Conservation (phyloP, 1,140 invertebrate species). For the Melanaphis sacchari region DNA sequence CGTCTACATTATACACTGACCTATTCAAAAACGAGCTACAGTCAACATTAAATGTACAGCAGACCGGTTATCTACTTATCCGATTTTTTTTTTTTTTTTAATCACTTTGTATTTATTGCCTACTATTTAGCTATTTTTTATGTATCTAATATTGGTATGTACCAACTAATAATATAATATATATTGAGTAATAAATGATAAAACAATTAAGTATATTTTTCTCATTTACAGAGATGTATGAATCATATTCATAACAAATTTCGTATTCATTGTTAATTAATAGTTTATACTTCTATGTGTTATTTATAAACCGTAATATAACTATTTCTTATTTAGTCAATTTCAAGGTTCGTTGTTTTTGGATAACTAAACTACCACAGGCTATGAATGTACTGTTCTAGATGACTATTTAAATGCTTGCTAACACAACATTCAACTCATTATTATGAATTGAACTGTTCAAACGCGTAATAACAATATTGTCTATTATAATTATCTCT, state of each 20-base stretch:
- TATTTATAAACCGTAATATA: background rate
- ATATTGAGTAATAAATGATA: too few species aligned
- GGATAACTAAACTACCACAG: background rate
- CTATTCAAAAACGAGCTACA: too few species aligned
- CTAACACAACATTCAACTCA: background rate
- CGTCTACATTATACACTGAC: too few species aligned
- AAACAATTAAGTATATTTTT: too few species aligned
- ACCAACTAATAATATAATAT: too few species aligned
- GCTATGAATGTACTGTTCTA: background rate
- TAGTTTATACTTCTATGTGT: background rate
- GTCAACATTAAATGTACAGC: too few species aligned
- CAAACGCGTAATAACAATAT: background rate
- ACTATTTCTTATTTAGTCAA: background rate
- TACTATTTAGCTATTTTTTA: too few species aligned
- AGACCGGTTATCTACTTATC: too few species aligned
- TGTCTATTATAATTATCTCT: background rate
- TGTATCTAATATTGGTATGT: too few species aligned
- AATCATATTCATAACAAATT: background rate
- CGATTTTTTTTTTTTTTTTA: too few species aligned
- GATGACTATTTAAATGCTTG: background rate
- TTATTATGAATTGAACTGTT: background rate
- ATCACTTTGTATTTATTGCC: too few species aligned
- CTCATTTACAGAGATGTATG: background rate
- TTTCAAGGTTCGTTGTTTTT: background rate
- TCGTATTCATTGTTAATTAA: background rate